A percentile compares a stretch with the other conserved stretches of the same genome.
These are phyloP conservation scores for Timema podura DNA, from an alignment of 2,888 invertebrate species.

Conservation along the genomic window DNA sequence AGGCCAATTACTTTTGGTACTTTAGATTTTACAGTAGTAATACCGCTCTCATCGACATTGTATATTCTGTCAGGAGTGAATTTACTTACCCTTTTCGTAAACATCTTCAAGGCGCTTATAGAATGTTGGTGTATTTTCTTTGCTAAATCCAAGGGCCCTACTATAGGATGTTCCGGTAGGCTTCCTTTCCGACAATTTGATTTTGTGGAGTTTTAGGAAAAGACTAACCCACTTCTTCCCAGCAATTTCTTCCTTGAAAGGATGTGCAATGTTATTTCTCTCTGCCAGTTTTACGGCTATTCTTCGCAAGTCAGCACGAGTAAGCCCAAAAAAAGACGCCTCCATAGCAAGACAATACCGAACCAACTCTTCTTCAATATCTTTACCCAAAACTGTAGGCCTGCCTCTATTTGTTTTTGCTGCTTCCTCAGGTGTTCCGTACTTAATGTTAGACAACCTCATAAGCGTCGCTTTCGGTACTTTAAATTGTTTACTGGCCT, in stretches of 20 bases:
- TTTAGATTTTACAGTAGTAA: slow-evolving; percentile 24
- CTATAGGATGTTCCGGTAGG: slow-evolving; percentile 18
- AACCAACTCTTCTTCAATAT: too few species aligned
- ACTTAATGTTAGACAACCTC: too few species aligned
- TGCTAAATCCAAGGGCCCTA: slow-evolving; percentile 22
- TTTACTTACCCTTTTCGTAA: slow-evolving; percentile 24
- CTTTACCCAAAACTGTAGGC: too few species aligned
- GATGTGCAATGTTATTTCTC: slow-evolving; percentile 24
- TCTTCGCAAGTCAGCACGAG: slow-evolving; percentile 22
- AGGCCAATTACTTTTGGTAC: slow-evolving; percentile 21
- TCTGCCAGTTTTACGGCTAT: slow-evolving; percentile 23
- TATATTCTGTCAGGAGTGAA: slow-evolving; percentile 27
- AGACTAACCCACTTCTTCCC: slow-evolving; percentile 16
- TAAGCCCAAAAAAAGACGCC: slow-evolving; percentile 24
- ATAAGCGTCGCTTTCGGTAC: too few species aligned
- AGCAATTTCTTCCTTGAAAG: slow-evolving; percentile 19
- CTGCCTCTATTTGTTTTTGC: too few species aligned
- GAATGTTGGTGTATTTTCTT: slow-evolving; percentile 22
- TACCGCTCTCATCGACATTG: slow-evolving; percentile 23
- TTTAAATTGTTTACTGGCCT: too few species aligned
- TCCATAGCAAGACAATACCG: slow-evolving; percentile 22
- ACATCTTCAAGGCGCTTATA: slow-evolving; percentile 22
- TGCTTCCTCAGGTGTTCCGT: too few species aligned
- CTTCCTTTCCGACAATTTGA: slow-evolving; percentile 20
- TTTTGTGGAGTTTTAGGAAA: slow-evolving; percentile 24